Percentiles rank a stretch among this genome's conserved stretches.
Conservation (phyloP, 2,797 vertebrate genomes). For the Darevskia nairensis region DNA sequence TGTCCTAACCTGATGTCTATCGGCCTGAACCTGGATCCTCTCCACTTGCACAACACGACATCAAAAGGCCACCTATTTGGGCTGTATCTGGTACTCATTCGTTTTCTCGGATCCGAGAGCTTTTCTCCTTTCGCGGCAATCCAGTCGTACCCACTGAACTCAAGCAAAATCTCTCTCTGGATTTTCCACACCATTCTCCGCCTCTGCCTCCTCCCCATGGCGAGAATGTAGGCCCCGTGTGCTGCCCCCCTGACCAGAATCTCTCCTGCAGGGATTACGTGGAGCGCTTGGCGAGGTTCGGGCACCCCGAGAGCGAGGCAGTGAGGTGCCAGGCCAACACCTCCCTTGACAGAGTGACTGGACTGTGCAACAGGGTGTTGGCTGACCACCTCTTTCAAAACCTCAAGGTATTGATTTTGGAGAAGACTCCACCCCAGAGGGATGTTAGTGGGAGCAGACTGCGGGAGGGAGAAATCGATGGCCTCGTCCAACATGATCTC, state of each 20-base stretch:
- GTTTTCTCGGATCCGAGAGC: too few relatives aligned
- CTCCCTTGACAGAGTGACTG: slow-evolving; percentile 83
- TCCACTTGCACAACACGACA: not conserved
- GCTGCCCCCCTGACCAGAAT: not conserved
- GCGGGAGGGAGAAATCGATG: not conserved
- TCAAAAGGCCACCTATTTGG: too few relatives aligned
- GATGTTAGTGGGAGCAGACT: not conserved
- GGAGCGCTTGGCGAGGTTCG: slow-evolving; percentile 82
- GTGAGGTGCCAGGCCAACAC: slow-evolving; percentile 79
- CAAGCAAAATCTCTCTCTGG: too few relatives aligned
- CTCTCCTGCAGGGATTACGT: slow-evolving; percentile 80
- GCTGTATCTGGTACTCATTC: too few relatives aligned
- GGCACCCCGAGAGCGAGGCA: slow-evolving; percentile 82
- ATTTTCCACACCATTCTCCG: too few relatives aligned
- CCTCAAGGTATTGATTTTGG: slow-evolving; percentile 81
- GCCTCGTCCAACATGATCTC: not conserved
- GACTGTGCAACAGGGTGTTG: slow-evolving; percentile 83
- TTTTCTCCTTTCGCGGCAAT: too few relatives aligned
- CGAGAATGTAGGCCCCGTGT: not conserved
- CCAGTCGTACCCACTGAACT: too few relatives aligned
- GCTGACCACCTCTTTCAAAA: slow-evolving; percentile 84
- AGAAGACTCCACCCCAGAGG: not conserved
- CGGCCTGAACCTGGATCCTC: not conserved
- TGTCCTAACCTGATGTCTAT: not conserved
- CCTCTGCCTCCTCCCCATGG: not conserved